Base-by-base conservation (phyloP, 2,888 invertebrate genomes). In the Athripsodes cinereus region DNA sequence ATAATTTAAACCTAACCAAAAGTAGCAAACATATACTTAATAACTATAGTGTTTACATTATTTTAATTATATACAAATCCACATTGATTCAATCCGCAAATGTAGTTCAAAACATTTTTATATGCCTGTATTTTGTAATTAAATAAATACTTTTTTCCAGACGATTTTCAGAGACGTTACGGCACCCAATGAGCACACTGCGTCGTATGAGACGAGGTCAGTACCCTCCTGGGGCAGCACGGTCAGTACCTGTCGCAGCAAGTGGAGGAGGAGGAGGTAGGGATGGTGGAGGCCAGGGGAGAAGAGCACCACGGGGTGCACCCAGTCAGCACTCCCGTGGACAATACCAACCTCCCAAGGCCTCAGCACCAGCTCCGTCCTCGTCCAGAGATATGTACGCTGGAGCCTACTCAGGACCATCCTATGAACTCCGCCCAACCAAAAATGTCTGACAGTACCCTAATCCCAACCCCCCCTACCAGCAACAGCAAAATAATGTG, bases 161-260 rank as follows among this genome's bases (percentile, higher is more conserved):
- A 65, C 87, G 96, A 65, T 83, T 99, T 66, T 92, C 93, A 63
- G 96, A 97, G 70, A 95, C 96, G 3, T 76, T 95, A 22, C 81
- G 94, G 44, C 84, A 92, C 65, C 95, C 95, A 26, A 94, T 95
- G 86, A 91, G 92, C 72, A 95, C 95, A 48, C 75, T 95, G 59
- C 80, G 93, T 64, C 82, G 94, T 77, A 94, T 95, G 91, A 69
- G 76, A 66, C 64, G 69, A 67, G 47, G 70, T 67, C 52, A 44
- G 73, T 74, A 64, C 53, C 63, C 57, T 60, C 61, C 66, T 49
- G 67, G 64, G 59, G 56, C 59, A 31, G 57, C 58, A 57, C 64
- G 62, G 64, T 69, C 66, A 55, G 64, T 64, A 22, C 65, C 65
- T 26, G 66, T 60, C 52, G 77, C 74, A 62, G 47, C 52, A 68